Percentiles rank a stretch among this genome's conserved stretches.
Conservation (phyloP, 2,888 invertebrate species). For the Halocaridina rubra region DNA sequence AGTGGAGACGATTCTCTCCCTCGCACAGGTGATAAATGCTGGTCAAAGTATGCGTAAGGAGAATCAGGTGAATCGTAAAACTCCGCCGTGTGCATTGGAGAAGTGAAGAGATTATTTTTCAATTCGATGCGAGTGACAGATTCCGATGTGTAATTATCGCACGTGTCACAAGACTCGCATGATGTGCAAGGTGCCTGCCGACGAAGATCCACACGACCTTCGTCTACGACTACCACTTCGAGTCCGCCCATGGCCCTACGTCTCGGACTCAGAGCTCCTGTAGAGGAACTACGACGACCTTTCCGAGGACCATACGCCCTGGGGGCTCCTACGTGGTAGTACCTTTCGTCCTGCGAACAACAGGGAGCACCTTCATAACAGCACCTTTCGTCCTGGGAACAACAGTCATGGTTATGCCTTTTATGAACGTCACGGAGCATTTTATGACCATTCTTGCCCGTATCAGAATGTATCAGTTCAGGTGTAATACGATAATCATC, state of each 20-base stretch:
- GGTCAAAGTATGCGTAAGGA: background rate
- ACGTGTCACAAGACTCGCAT: conserved; percentile 42
- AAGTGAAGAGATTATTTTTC: conserved; percentile 29
- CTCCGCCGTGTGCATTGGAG: background rate
- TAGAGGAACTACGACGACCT: conserved; percentile 35
- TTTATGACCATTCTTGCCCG: conserved; percentile 1
- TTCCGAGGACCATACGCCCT: background rate
- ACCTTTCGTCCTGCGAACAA: conserved; percentile 42
- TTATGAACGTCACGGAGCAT: background rate
- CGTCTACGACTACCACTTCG: conserved; percentile 41
- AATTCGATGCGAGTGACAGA: conserved; percentile 14
- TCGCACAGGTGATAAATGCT: background rate
- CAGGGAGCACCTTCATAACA: conserved; percentile 17
- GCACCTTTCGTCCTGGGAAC: conserved; percentile 3
- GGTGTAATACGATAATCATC: conserved; percentile 51
- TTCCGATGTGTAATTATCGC: background rate
- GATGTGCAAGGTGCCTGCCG: conserved; percentile 17
- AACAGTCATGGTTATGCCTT: background rate
- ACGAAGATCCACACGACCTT: conserved; percentile 28
- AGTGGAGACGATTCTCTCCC: background rate
- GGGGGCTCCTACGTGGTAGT: background rate
- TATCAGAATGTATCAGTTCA: conserved; percentile 3
- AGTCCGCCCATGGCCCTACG: conserved; percentile 19
- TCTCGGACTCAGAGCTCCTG: background rate
- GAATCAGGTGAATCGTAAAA: background rate